Conservation (phyloP, 1,140 invertebrate species). For the Apis florea region DNA sequence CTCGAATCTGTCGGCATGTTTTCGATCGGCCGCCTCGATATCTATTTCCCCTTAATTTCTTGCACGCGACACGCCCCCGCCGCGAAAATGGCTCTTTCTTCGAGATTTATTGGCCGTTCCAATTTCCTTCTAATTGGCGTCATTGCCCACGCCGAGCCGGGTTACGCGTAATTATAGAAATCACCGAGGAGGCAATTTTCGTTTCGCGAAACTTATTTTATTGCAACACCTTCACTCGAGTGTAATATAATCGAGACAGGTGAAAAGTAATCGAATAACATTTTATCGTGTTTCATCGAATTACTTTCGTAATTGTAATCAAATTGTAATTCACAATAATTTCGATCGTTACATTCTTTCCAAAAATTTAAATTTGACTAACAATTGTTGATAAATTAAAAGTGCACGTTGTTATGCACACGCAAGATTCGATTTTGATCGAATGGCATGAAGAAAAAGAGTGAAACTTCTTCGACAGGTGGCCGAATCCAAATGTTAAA, state of each 20-base stretch:
- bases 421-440: too few species aligned
- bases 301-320: too few species aligned
- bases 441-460: too few species aligned
- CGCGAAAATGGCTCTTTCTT: slow-evolving; percentile 18
- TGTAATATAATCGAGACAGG: too few species aligned
- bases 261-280: too few species aligned
- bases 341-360: too few species aligned
- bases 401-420: too few species aligned
- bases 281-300: too few species aligned
- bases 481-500: slow-evolving; percentile 44
- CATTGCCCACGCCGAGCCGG: neutral
- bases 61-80: slow-evolving; percentile 1
- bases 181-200: neutral
- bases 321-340: too few species aligned
- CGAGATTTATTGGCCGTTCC: slow-evolving; percentile 19
- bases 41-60: slow-evolving; percentile 5
- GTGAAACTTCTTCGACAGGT: slow-evolving; percentile 31
- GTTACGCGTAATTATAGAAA: slow-evolving; percentile 24
- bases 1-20: neutral
- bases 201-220: too few species aligned
- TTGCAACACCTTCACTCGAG: neutral
- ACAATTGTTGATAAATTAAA: too few species aligned
- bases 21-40: neutral
- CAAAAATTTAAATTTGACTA: too few species aligned
- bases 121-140: slow-evolving; percentile 45